These are phyloP conservation scores for Nematopogon swammerdamellus DNA, from an alignment of 2,888 invertebrate genomes.

Conservation along the genomic window DNA sequence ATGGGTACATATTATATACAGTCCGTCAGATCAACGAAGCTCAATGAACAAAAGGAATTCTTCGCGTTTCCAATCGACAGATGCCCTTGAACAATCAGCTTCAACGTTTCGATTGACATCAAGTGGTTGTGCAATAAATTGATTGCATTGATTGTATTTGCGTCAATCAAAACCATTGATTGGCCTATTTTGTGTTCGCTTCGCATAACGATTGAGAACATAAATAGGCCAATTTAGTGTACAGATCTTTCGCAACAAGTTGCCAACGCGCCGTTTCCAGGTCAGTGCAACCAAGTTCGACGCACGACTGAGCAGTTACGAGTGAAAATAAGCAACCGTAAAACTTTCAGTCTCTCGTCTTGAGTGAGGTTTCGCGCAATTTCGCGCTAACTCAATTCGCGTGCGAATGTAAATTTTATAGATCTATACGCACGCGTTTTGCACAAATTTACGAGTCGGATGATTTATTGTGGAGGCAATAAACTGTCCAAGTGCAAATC, in stretches of 20 bases:
- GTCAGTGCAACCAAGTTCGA: too few species aligned
- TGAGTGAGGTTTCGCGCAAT: too few species aligned
- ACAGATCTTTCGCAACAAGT: too few species aligned
- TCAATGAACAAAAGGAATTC: not conserved
- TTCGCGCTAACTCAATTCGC: not conserved
- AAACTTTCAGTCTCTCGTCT: too few species aligned
- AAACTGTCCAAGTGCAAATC: not conserved
- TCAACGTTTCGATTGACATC: not conserved
- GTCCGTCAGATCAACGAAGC: too few species aligned
- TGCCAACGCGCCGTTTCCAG: too few species aligned
- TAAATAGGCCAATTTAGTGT: not conserved
- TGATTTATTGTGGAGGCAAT: not conserved
- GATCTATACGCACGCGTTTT: not conserved
- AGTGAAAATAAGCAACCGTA: too few species aligned
- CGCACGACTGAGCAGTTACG: too few species aligned
- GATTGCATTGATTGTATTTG: not conserved
- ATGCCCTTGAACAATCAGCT: not conserved
- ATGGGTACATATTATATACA: too few species aligned
- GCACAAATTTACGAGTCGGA: not conserved
- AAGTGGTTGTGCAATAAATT: not conserved
- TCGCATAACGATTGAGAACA: not conserved
- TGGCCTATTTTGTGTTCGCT: not conserved
- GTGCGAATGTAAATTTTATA: not conserved
- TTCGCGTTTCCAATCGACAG: not conserved
- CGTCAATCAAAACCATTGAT: not conserved